Evolutionary conservation across 2,797 vertebrate genomes (phyloP).

Genomic region (Bryconaethiops microstoma): DNA sequence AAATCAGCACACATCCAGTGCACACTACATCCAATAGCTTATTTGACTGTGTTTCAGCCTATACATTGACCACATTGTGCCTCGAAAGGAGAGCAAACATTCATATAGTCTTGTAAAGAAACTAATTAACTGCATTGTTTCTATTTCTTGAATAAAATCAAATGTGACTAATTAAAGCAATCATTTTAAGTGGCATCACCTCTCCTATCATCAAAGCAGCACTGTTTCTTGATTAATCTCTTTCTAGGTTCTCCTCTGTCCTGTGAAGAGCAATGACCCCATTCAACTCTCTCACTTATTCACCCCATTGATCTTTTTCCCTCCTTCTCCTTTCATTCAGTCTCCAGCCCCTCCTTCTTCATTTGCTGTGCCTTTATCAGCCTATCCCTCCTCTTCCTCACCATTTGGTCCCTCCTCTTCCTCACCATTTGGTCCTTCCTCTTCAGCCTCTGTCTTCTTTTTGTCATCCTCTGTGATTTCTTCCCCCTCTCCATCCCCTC

Average conservation of each 20-base stretch:
- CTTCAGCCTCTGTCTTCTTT: background rate
- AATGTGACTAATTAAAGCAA: background rate
- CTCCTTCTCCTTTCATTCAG: conserved; percentile 4
- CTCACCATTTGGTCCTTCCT: conserved; percentile 17
- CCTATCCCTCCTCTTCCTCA: conserved; percentile 27
- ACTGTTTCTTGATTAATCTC: background rate
- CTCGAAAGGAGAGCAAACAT: background rate
- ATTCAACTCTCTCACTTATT: conserved; percentile 50
- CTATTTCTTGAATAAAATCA: background rate
- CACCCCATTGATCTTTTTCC: conserved; percentile 19
- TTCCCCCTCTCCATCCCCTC: conserved; percentile 64
- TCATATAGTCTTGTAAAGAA: conserved; percentile 4
- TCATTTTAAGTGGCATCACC: background rate
- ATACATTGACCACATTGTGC: background rate
- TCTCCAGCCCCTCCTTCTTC: conserved; percentile 34
- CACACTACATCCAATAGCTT: conserved; percentile 7
- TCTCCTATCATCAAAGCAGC: background rate
- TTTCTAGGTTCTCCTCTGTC: background rate
- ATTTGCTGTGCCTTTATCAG: background rate
- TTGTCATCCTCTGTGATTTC: conserved; percentile 29
- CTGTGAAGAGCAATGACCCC: background rate
- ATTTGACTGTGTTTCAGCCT: background rate
- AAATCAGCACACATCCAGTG: background rate
- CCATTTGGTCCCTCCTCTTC: conserved; percentile 63
- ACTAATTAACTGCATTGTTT: background rate